Base-by-base conservation (phyloP, 2,797 vertebrate species). In the Spinibarbus caldwelli region DNA sequence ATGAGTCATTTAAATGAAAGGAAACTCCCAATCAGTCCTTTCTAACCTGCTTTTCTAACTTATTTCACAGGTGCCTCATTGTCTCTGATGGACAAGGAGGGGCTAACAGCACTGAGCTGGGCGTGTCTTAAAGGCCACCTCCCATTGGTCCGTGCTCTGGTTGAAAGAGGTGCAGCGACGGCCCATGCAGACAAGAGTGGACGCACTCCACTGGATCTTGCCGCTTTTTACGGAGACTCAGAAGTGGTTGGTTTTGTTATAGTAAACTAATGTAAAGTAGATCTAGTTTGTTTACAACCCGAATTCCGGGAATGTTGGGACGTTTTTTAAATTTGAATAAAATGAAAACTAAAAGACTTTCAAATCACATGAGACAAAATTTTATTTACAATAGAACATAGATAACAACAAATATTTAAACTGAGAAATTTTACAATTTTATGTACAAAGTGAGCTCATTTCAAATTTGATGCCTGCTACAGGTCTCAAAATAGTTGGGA, bases 61-160 rank as follows among this genome's bases (percentile, higher is more conserved):
- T 10, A 2, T 62, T 34, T 52, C 92, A 0, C 87, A 99, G 98
- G 97, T 85, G 97, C 97, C 10, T 98, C 97, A 41, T 96, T 99
- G 26, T 92, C 97, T 26, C 95, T 97, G 21, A 96, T 96, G 86
- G 98, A 99, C 93, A 97, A 97, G 86, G 98, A 99, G 86, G 98
- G 98, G 0, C 86, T 99, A 76, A 99, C 97, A 0, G 97, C 98
- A 5, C 95, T 99, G 75, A 99, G 98, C 94, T 99, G 98, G 98
- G 97, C 97, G 2, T 99, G 97, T 91, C 94, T 99, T 66, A 99
- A 99, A 92, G 98, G 98, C 0, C 98, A 98, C 82, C 96, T 98
- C 80, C 87, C 95, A 0, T 94, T 99, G 91, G 98, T 99, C 73
- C 94, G 92, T 70, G 94, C 95, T 80, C 94, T 99, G 82, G 97